Percentiles rank a stretch among this genome's conserved stretches.
phyloP scores from a whole-genome alignment of 2,113 vertebrate species.

The Centropus unirufus region DNA sequence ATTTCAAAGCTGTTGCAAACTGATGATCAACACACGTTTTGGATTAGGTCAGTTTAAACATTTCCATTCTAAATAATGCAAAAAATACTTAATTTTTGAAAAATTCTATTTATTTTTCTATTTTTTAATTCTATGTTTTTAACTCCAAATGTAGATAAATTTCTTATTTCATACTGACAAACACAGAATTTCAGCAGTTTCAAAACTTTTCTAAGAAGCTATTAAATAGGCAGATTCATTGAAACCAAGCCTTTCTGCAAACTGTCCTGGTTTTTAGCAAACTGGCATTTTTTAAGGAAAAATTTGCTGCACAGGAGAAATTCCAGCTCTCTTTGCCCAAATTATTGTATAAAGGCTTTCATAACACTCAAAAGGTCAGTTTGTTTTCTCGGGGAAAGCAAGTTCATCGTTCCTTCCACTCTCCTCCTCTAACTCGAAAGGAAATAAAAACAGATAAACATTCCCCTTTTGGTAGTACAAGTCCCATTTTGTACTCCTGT shows the following conservation, averaged over 20 bases:
- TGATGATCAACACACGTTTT: not conserved
- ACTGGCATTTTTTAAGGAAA: constrained; percentile 45
- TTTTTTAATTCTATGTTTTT: not conserved
- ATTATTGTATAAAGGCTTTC: constrained; percentile 36
- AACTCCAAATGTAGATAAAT: not conserved
- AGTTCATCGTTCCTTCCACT: not conserved
- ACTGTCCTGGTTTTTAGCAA: not conserved
- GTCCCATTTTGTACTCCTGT: not conserved
- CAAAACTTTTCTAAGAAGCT: not conserved
- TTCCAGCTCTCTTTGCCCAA: constrained; percentile 12
- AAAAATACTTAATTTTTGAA: not conserved
- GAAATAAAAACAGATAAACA: not conserved
- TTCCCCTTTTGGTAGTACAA: not conserved
- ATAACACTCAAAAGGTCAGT: constrained; percentile 15
- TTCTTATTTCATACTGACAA: not conserved
- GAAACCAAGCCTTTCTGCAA: not conserved
- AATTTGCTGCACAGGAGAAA: not conserved
- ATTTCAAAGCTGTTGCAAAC: not conserved
- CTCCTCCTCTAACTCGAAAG: not conserved
- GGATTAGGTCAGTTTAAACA: not conserved
- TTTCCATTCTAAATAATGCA: not conserved
- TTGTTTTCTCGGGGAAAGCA: constrained; percentile 7
- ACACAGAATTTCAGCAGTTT: not conserved
- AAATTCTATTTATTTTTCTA: not conserved
- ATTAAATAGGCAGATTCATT: not conserved